Evolutionary conservation across 2,888 invertebrate genomes (phyloP), one percentile per base, ranked within the genome.

Genomic region (Galerucella pusilla): DNA sequence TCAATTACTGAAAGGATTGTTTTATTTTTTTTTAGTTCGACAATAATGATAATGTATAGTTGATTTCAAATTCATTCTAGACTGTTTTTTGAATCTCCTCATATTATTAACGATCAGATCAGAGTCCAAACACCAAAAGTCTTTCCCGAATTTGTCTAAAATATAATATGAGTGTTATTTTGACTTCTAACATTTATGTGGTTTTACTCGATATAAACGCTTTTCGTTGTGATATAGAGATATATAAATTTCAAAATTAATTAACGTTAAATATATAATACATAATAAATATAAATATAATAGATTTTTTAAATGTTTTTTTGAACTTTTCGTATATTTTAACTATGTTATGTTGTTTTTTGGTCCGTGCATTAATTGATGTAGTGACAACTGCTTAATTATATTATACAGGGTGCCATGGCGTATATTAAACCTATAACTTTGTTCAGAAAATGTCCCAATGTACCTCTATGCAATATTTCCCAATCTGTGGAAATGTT

Each of bases 361-460:
- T 85, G 85, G 85, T 85, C 85, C 84, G 84, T 85, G 84, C 84
- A 84, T 81, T 71, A 71, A 71, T 71, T 71, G 71, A 80, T 68
- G 68, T 64, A 65, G 69, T 73, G 69, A 65, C 69, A 69, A 68
- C 20, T 61, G 7, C 20, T 78, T 78, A 73, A 71, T 68, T 71
- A 68, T 71, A 66, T 78, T 79, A 76, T 77, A 67, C 66, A 67
- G 28, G 20, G 66, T 67, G 66, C 66, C 28, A 46, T 67, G 35
- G 52, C 64, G 4, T 45, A 64, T 64, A 5, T 52, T 52, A 52
- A n/a, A 52, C 52, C 6, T 52, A 52, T 52, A 52, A 2, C 12
- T 14, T 52, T 52, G 14, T 52, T 52, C 6, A 52, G 5, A 52
- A n/a, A 52, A 52, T 20, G 20, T 20, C 20, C 20, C 20, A 20